A percentile compares a stretch with the other conserved stretches of the same genome.
Evolutionary conservation across 1,140 invertebrate species (phyloP).

Genomic region (Sycophila sp.): DNA sequence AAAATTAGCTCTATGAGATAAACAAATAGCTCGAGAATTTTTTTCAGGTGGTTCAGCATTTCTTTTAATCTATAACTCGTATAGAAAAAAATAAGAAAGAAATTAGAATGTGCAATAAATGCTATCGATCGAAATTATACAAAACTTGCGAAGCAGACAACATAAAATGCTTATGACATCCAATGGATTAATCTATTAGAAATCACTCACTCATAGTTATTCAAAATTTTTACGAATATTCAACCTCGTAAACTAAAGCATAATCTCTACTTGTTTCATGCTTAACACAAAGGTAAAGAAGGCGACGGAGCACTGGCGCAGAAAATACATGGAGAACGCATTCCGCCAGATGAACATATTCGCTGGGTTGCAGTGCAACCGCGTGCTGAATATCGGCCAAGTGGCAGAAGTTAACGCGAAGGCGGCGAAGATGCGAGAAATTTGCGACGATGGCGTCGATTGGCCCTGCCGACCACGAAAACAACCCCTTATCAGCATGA

Average conservation of each 20-base stretch:
- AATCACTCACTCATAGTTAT: too few species aligned
- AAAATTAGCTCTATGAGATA: too few species aligned
- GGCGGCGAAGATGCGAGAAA: not conserved
- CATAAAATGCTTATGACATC: too few species aligned
- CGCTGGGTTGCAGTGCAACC: not conserved
- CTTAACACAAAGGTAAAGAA: slow-evolving; percentile 20
- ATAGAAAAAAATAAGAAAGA: too few species aligned
- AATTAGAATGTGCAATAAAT: too few species aligned
- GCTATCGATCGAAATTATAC: too few species aligned
- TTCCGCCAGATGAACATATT: not conserved
- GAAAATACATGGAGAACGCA: slow-evolving; percentile 23
- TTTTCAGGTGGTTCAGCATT: too few species aligned
- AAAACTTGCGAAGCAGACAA: too few species aligned
- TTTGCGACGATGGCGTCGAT: slow-evolving; percentile 16
- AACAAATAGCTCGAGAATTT: too few species aligned
- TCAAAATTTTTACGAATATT: not conserved
- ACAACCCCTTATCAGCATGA: slow-evolving; percentile 27
- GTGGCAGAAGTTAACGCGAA: not conserved
- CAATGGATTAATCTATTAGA: too few species aligned
- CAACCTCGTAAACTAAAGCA: not conserved
- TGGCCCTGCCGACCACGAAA: slow-evolving; percentile 33
- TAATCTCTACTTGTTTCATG: not conserved
- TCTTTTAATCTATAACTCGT: too few species aligned
- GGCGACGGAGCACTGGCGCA: slow-evolving; percentile 29
- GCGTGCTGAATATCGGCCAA: slow-evolving; percentile 15